Conservation (phyloP, 2,113 vertebrate species). For the Donacobius atricapilla region DNA sequence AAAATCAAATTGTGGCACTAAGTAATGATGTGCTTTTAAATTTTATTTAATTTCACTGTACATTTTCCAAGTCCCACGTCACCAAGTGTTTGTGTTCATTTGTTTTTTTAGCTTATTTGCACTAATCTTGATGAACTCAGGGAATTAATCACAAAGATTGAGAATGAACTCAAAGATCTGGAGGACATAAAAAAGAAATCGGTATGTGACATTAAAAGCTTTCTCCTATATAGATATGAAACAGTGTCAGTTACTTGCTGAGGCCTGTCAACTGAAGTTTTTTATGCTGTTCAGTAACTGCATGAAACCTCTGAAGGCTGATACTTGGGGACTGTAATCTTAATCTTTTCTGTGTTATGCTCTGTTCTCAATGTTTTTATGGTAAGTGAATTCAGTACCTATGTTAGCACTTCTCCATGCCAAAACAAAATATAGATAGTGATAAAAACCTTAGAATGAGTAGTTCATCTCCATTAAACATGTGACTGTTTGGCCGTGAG, state of each 20-base stretch:
- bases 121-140: conserved; percentile 94
- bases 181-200: conserved; percentile 95
- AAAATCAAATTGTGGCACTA: conserved; percentile 19
- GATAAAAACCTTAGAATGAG: neutral
- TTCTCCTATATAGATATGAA: conserved; percentile 62
- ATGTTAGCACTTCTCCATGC: neutral
- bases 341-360: conserved; percentile 30
- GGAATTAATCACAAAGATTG: conserved; percentile 92
- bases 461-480: neutral
- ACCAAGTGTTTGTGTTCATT: conserved; percentile 73
- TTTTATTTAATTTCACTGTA: conserved; percentile 65
- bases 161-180: conserved; percentile 92
- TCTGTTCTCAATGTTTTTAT: conserved; percentile 19
- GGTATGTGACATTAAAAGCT: conserved; percentile 81
- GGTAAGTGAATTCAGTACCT: neutral
- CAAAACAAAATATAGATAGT: neutral
- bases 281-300: conserved; percentile 12
- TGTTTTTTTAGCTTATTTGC: conserved; percentile 90
- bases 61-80: conserved; percentile 67
- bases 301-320: neutral
- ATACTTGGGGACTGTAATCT: neutral
- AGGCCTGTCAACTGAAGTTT: conserved; percentile 32
- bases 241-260: conserved; percentile 53
- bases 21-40: conserved; percentile 41
- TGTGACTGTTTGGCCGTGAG: neutral